Percentiles rank a stretch among this genome's conserved stretches.
phyloP scores from a whole-genome alignment of 1,140 invertebrate species.

The Phymastichus coffea region DNA sequence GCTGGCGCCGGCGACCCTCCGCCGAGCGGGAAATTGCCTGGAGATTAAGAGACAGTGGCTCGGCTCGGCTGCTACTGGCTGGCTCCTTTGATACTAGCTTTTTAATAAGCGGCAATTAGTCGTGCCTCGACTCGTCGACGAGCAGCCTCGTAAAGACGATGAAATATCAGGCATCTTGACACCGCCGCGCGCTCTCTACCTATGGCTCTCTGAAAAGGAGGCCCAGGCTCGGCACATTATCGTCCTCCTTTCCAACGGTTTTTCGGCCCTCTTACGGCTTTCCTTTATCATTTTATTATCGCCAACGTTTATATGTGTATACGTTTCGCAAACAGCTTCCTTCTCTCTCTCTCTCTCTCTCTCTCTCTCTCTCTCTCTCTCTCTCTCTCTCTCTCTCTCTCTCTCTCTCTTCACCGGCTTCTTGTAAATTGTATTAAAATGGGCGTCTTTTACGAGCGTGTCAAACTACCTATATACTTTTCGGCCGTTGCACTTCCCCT shows the following conservation, averaged over 20 bases:
- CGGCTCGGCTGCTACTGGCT: slow-evolving; percentile 21
- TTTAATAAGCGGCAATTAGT: slow-evolving; percentile 57
- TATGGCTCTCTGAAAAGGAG: background rate
- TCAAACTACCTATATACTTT: slow-evolving; percentile 51
- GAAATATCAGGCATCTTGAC: slow-evolving; percentile 38
- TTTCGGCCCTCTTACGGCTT: slow-evolving; percentile 31
- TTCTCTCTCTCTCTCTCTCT: slow-evolving; percentile 6
- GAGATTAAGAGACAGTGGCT: slow-evolving; percentile 35
- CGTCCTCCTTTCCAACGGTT: background rate
- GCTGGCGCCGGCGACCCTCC: too few relatives aligned
- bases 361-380: slow-evolving; percentile 9
- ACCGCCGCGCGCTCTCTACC: background rate
- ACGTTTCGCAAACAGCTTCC: too few relatives aligned
- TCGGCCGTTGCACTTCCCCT: slow-evolving; percentile 30
- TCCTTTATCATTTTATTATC: slow-evolving; percentile 33
- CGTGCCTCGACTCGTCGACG: slow-evolving; percentile 6
- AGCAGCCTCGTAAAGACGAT: slow-evolving; percentile 44
- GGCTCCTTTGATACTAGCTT: slow-evolving; percentile 38
- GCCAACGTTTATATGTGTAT: too few relatives aligned
- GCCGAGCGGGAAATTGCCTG: slow-evolving; percentile 35
- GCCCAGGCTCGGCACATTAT: too few relatives aligned
- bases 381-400: slow-evolving; percentile 5
- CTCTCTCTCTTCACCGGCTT: too few relatives aligned
- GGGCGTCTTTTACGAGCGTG: slow-evolving; percentile 55
- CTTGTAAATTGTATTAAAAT: slow-evolving; percentile 60